phyloP scores from a whole-genome alignment of 2,797 vertebrate species.

The Melanotaenia parkinsoni region DNA sequence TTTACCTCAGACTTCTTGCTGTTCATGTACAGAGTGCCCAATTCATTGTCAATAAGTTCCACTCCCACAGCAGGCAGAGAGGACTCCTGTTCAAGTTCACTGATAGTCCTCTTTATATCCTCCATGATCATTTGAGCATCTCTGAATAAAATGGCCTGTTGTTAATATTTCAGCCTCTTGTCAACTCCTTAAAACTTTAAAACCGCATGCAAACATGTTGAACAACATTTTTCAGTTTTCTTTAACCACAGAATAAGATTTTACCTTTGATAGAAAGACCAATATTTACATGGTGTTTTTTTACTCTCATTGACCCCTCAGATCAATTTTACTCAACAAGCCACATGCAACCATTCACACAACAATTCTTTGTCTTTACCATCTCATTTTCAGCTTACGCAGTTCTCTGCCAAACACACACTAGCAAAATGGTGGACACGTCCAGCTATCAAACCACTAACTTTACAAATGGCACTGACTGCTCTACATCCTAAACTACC shows the following conservation, averaged over 20 bases:
- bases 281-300: not conserved
- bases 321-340: too few relatives aligned
- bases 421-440: not conserved
- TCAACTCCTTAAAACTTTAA: not conserved
- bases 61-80: slow-evolving; percentile 94
- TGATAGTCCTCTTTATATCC: slow-evolving; percentile 94
- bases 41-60: slow-evolving; percentile 95
- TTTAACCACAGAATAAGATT: not conserved
- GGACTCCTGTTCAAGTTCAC: slow-evolving; percentile 96
- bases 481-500: too few relatives aligned
- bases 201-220: not conserved
- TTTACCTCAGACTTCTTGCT: slow-evolving; percentile 97
- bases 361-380: not conserved
- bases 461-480: too few relatives aligned
- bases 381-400: not conserved
- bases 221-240: not conserved
- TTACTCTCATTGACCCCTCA: not conserved
- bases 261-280: not conserved
- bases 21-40: slow-evolving; percentile 98
- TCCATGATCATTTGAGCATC: slow-evolving; percentile 99
- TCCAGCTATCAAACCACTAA: too few relatives aligned
- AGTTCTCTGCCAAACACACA: not conserved
- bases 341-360: not conserved
- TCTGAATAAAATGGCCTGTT: slow-evolving; percentile 71
- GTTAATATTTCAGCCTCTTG: not conserved